These are phyloP conservation scores for Imbricaverruca yamaguchii DNA, from an alignment of 2,888 invertebrate species.

Conservation along the genomic window DNA sequence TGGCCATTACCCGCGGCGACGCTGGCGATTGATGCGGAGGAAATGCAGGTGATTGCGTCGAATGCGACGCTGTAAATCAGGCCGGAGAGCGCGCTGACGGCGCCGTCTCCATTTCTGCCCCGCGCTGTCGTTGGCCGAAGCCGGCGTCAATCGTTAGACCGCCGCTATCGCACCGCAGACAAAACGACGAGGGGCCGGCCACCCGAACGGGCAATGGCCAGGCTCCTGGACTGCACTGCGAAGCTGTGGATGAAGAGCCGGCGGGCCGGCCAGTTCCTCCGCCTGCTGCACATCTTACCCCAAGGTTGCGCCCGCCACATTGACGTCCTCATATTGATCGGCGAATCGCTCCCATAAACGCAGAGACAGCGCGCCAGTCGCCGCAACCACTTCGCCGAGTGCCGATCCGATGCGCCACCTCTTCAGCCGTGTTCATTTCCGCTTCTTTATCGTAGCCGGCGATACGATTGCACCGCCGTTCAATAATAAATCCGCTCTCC, in stretches of 20 bases:
- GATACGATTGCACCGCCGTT: neutral
- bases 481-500: neutral
- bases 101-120: neutral
- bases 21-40: neutral
- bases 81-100: neutral
- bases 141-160: no score
- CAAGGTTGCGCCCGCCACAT: no score
- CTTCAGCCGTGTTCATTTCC: neutral
- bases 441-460: neutral
- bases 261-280: no score
- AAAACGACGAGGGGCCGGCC: no score
- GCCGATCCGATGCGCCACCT: neutral
- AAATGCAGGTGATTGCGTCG: neutral
- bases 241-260: no score
- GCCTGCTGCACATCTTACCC: no score
- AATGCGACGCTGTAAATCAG: neutral
- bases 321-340: constrained; percentile 13
- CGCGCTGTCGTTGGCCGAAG: no score
- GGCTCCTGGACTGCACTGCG: no score
- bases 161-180: no score
- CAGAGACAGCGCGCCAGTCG: neutral
- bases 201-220: no score
- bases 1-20: neutral
- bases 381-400: neutral
- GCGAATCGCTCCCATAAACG: neutral